phyloP scores from a whole-genome alignment of 2,797 vertebrate genomes.

The Notolepis coatsorum region DNA sequence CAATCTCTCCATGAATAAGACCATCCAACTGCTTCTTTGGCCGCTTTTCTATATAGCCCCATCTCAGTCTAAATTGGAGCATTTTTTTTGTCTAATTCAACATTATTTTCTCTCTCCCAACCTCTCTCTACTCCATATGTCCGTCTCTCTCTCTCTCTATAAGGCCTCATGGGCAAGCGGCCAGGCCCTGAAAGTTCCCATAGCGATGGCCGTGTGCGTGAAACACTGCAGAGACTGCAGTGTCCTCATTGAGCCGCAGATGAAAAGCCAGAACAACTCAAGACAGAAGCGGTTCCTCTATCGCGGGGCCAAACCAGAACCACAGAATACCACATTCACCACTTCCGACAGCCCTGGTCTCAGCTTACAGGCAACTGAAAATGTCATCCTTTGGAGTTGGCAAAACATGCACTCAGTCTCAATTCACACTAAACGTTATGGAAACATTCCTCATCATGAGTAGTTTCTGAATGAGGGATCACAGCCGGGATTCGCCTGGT shows the following conservation, averaged over 20 bases:
- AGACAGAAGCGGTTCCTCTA: conserved; percentile 7
- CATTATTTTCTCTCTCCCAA: conserved; percentile 31
- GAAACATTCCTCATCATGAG: too few species aligned
- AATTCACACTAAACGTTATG: too few species aligned
- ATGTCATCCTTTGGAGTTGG: too few species aligned
- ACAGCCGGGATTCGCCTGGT: too few species aligned
- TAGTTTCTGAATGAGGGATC: too few species aligned
- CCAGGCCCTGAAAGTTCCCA: conserved; percentile 49
- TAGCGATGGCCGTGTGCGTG: conserved; percentile 44
- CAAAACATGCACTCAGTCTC: too few species aligned
- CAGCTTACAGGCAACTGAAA: too few species aligned
- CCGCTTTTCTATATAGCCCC: background rate
- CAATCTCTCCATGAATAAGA: background rate
- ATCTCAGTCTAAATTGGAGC: conserved; percentile 28
- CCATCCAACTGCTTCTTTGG: background rate
- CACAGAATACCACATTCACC: background rate
- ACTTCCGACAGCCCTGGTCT: too few species aligned
- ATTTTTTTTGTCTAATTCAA: conserved; percentile 19
- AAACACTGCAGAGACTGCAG: conserved; percentile 31
- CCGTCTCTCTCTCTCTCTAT: conserved; percentile 6
- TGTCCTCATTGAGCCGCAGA: conserved; percentile 27
- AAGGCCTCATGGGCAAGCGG: conserved; percentile 36
- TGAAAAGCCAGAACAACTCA: conserved; percentile 9
- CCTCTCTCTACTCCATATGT: background rate
- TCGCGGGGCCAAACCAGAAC: background rate